These are phyloP conservation scores for Sphaerodactylus townsendi DNA, from an alignment of 2,113 vertebrate species.

Conservation along the genomic window DNA sequence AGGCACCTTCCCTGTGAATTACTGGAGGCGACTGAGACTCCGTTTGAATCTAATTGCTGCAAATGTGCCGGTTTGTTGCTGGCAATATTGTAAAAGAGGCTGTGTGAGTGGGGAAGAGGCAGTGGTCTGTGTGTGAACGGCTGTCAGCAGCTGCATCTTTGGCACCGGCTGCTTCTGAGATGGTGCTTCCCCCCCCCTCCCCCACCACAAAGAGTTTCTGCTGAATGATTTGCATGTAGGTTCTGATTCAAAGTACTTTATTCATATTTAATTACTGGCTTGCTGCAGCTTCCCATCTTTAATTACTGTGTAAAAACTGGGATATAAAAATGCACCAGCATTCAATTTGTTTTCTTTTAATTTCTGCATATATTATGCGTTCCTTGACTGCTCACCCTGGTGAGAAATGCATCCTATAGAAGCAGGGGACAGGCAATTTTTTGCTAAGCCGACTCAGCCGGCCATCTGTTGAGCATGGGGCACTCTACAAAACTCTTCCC, in stretches of 20 bases:
- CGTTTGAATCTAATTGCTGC: slow-evolving; percentile 72
- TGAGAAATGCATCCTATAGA: background rate
- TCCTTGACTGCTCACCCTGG: slow-evolving; percentile 27
- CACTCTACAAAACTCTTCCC: background rate
- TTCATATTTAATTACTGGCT: slow-evolving; percentile 81
- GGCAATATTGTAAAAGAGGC: slow-evolving; percentile 52
- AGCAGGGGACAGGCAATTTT: background rate
- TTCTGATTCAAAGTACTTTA: slow-evolving; percentile 78
- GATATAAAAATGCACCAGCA: slow-evolving; percentile 72
- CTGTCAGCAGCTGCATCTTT: slow-evolving; percentile 65
- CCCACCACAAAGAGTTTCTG: slow-evolving; percentile 70
- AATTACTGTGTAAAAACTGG: slow-evolving; percentile 78
- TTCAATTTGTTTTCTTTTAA: slow-evolving; percentile 60
- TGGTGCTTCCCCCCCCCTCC: slow-evolving; percentile 65
- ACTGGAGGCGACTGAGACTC: slow-evolving; percentile 65
- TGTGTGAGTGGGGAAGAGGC: slow-evolving; percentile 19
- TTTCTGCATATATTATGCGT: slow-evolving; percentile 57
- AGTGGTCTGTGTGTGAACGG: slow-evolving; percentile 33
- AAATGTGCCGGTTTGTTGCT: slow-evolving; percentile 57
- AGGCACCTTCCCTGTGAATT: slow-evolving; percentile 56
- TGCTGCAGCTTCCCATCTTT: slow-evolving; percentile 68
- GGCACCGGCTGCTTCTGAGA: slow-evolving; percentile 64
- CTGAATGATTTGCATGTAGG: slow-evolving; percentile 67
- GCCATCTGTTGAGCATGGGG: background rate
- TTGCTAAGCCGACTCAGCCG: background rate